These are phyloP conservation scores for Cyanoderma ruficeps DNA, from an alignment of 2,113 vertebrate species.

Conservation along the genomic window DNA sequence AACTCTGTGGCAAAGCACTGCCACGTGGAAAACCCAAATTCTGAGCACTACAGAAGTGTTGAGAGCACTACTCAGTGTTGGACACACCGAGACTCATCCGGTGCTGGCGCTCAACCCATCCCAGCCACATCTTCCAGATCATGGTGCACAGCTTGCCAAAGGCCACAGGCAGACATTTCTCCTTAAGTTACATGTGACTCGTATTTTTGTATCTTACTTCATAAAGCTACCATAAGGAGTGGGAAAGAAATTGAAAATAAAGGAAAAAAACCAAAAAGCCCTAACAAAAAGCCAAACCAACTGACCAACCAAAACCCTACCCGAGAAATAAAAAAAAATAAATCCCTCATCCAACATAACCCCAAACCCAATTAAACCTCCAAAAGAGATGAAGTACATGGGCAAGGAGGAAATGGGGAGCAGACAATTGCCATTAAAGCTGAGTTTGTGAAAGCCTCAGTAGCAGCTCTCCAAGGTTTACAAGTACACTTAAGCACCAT, in stretches of 20 bases:
- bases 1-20: background rate
- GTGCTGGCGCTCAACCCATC: background rate
- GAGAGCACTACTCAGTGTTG: too few relatives aligned
- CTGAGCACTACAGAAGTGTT: background rate
- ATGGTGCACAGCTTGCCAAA: background rate
- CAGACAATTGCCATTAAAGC: background rate
- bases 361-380: background rate
- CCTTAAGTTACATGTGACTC: fast-evolving
- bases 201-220: background rate
- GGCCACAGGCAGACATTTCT: background rate
- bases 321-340: background rate
- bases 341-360: background rate
- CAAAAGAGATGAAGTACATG: background rate
- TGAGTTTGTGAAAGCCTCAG: background rate
- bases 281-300: background rate
- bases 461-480: background rate
- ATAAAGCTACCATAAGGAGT: background rate
- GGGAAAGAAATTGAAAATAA: background rate
- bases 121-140: background rate
- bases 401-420: background rate
- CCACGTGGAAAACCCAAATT: fast-evolving
- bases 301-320: background rate
- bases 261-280: background rate
- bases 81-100: fast-evolving
- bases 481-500: background rate